Base-by-base conservation (phyloP, 2,888 invertebrate species). In the Zonitis immaculata region DNA sequence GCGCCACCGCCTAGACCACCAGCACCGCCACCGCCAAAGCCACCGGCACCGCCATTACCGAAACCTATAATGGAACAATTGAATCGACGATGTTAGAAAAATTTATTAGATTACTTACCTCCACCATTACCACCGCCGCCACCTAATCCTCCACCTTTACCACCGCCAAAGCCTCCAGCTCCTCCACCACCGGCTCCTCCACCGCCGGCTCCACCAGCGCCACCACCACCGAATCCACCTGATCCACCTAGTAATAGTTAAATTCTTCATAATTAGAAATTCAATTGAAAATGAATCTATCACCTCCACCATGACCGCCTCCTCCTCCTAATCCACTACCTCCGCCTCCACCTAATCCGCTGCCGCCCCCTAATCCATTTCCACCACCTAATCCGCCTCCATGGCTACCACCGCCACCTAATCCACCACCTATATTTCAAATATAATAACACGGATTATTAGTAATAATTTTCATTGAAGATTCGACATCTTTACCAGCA, bases 131-230 rank as follows among this genome's bases (percentile, higher is more conserved):
- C 27, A 42, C 27, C 20, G 16, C 42, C 42, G 20, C 52, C 52
- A 18, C 52, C 52, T 20, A 43, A 30, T 27, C 52, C 52, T 14
- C 52, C 52, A 12, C 50, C 44, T 27, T 30, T 32, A 44, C 44
- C 28, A 11, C 42, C 49, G 22, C 42, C 52, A 27, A 45, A 42
- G 11, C 49, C 47, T 12, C 52, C 52, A n/a, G 16, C 47, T 7
- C 26, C 32, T 3, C 45, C 44, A 5, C 20, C 20, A 11, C 42
- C 42, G 42, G 16, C 8, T 14, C 49, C 49, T 18, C 43, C 47
- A 26, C 39, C 35, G 18, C 44, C 51, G 22, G 5, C 2, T 22
- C 51, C 51, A 16, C 14, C 12, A 12, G 44, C 42, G 3, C 49
- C 49, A 22, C 44, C 51, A 20, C 51, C 51, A 26, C 50, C 50